phyloP scores from a whole-genome alignment of 1,140 invertebrate genomes.

The Ylistrum balloti region DNA sequence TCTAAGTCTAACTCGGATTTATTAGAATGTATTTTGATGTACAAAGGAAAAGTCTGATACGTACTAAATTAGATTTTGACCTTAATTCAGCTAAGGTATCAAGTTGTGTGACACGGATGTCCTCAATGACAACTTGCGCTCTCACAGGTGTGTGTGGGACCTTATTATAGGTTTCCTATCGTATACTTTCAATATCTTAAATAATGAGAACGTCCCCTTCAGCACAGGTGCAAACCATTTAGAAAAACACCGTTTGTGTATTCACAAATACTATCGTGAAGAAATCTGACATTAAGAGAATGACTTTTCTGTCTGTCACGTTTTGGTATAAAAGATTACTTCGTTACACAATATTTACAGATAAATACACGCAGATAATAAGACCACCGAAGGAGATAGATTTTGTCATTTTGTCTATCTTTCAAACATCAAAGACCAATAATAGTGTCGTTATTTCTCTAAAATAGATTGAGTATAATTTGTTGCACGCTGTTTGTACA shows the following conservation, averaged over 20 bases:
- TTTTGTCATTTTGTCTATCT: background rate
- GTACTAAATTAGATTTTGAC: background rate
- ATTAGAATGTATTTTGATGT: background rate
- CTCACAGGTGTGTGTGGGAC: background rate
- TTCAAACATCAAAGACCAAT: background rate
- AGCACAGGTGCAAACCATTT: conserved; percentile 23
- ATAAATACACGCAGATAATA: background rate
- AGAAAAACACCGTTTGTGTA: conserved; percentile 19
- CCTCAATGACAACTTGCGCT: background rate
- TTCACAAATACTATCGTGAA: background rate
- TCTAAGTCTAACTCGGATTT: background rate
- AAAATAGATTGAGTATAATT: background rate
- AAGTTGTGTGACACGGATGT: background rate
- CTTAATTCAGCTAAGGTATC: background rate
- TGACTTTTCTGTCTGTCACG: background rate
- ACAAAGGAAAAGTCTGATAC: background rate
- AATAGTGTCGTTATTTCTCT: background rate
- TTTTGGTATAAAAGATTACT: background rate
- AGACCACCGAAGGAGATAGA: background rate
- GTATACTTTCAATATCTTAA: background rate
- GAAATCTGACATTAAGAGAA: background rate
- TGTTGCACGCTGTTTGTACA: background rate
- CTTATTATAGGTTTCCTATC: background rate
- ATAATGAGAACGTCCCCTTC: background rate
- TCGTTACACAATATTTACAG: background rate